Evolutionary conservation across 2,797 vertebrate genomes (phyloP).

Genomic region (Dipus sagitta): DNA sequence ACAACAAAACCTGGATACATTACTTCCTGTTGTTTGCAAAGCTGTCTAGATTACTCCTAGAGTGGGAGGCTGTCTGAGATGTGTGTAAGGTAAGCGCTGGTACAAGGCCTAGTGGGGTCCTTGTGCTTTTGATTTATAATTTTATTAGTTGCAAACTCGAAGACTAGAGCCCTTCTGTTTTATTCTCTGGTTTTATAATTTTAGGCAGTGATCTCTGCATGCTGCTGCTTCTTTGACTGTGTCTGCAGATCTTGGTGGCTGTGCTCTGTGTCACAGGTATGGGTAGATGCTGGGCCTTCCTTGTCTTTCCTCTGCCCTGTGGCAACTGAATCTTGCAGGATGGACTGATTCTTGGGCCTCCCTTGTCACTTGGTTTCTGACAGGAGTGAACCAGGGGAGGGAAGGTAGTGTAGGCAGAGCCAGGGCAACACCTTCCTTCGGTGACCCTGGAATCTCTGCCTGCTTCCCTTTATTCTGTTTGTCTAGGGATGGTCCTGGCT

Average conservation of each 20-base stretch:
- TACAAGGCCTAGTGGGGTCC: not conserved
- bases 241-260: not conserved
- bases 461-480: not conserved
- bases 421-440: not conserved
- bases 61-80: constrained; percentile 17
- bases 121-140: constrained; percentile 71
- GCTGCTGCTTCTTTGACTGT: constrained; percentile 10
- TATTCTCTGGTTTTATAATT: constrained; percentile 47
- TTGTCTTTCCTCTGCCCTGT: not conserved
- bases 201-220: not conserved
- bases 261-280: not conserved
- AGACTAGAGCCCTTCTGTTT: constrained; percentile 40
- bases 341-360: not conserved
- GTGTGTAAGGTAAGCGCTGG: not conserved
- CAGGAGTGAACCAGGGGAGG: not conserved
- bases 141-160: constrained; percentile 64
- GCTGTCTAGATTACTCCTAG: not conserved
- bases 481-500: not conserved
- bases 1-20: not conserved
- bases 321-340: not conserved
- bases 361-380: not conserved
- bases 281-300: not conserved
- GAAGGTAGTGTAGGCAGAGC: not conserved
- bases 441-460: not conserved
- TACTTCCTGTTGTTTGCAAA: not conserved